Percentiles rank a stretch among this genome's conserved stretches.
Evolutionary conservation across 2,797 vertebrate species (phyloP).

Genomic region (Rhodeus uyekii): DNA sequence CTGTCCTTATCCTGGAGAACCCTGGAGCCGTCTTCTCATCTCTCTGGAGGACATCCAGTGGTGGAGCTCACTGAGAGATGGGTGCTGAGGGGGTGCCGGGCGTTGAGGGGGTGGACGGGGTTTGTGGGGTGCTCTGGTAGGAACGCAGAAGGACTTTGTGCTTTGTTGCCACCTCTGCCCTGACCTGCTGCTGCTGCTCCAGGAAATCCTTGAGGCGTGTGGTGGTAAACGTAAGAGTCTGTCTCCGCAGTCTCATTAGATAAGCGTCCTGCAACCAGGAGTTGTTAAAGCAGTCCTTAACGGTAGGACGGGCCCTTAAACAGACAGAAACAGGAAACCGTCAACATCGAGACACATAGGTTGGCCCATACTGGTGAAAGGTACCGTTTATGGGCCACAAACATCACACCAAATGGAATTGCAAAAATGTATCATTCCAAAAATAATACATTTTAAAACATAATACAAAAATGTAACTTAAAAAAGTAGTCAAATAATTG

Average conservation of each 20-base stretch:
- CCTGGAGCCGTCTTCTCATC: conserved; percentile 55
- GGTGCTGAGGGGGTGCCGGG: conserved; percentile 66
- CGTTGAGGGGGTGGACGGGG: conserved; percentile 73
- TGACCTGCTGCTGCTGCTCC: conserved; percentile 87
- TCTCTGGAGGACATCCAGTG: conserved; percentile 45
- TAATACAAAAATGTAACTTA: neutral
- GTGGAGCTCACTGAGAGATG: conserved; percentile 75
- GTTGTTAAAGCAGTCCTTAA: conserved; percentile 94
- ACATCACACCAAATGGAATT: neutral
- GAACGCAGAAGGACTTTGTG: conserved; percentile 98
- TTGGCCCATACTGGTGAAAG: too few relatives aligned
- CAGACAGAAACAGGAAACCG: conserved; percentile 12
- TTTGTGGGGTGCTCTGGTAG: conserved; percentile 84
- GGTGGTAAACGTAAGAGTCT: conserved; percentile 97
- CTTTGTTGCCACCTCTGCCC: conserved; percentile 83
- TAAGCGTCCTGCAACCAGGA: conserved; percentile 98
- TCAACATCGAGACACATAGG: neutral
- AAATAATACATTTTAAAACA: neutral
- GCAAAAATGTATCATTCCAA: neutral
- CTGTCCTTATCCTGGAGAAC: conserved; percentile 52
- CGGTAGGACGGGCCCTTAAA: conserved; percentile 89
- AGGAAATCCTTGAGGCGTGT: conserved; percentile 95
- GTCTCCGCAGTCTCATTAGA: conserved; percentile 94
- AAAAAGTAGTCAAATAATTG: too few relatives aligned
- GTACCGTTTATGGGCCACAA: neutral